Base-by-base conservation (phyloP, 2,888 invertebrate species). In the Cryptus viduatorius region DNA sequence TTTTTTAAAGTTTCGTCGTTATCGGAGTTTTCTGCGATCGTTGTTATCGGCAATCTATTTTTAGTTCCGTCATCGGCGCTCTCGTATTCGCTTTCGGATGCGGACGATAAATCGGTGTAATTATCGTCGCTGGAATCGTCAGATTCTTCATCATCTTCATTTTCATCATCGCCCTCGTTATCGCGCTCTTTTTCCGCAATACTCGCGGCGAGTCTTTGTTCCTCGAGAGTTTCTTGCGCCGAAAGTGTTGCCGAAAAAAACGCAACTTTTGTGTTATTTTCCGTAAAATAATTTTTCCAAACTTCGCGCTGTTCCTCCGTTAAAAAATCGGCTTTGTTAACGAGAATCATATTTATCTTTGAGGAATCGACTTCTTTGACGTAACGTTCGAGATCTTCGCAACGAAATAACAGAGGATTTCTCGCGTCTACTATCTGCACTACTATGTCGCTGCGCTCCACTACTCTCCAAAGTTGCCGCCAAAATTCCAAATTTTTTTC, bases 401-500 rank as follows among this genome's bases (percentile, higher is more conserved):
- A 99, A 76, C 98, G 96, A 91, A 98, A 99, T 7, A 99, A 94
- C 67, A 99, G 94, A 0, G 99, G 99, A 95, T 99, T 99, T 87
- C 99, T 95, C 0, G 98, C 99, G 95, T 99, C 99, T 14, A 99
- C 97, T 86, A 99, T 98, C 94, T 99, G 98, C 14, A 98, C 96
- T 16, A 99, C 95, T 0, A 99, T 96, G 94, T 99, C 98, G 92
- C 98, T 98, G 89, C 98, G 96, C 93, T 99, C 99, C n/a, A 99
- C 96, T 0, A 99, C 99, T 89, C 99, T 95, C 99, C 99, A 99
- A 46, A 99, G 93, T 93, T 99, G 99, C 68, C 99, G 96, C 99
- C 99, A 99, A 89, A 99, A 98, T 93, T 99, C 99, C 24, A 99
- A 94, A 94, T 99, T 99, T 91, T 98, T 97, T 92, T 99, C 99